Evolutionary conservation across 2,888 invertebrate species (phyloP), one percentile per base, ranked within the genome.

Genomic region (Nasonovia ribisnigri): DNA sequence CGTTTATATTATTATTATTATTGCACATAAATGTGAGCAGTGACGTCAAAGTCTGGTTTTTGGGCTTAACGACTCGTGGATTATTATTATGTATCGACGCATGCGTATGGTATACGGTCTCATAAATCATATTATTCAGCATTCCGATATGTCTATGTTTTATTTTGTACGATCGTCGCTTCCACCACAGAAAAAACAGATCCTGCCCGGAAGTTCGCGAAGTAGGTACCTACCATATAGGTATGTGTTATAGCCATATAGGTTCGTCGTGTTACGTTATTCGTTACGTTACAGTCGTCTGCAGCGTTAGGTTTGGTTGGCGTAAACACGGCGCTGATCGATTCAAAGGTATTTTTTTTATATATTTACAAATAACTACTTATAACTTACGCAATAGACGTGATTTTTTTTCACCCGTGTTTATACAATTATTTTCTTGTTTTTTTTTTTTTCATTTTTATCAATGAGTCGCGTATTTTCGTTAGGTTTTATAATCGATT

Each of bases 401-500:
- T 20, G 11, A 43, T 88, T 54, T 42, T 86, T 87, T 88, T 88
- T 54, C 88, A 84, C 29, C 86, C 2, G 13, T 86, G 43, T 57
- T 88, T 88, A 57, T 88, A 57, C 57, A 43, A 54, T 88, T 57
- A 88, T 57, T 86, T 86, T 86, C 29, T 86, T 88, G 11, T 54
- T 86, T 88, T 11, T 51, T 88, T 88, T 54, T 88, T 42, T 1
- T 51, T 57, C 77, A 77, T 77, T 88, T 54, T 88, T 88, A 88
- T 88, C 88, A 88, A 88, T 88, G 88, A 57, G 54, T 88, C 51
- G 42, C 11, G 26, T 36, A 11, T 54, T 42, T 88, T 57, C 57
- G 54, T 88, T 16, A 16, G 54, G 36, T 88, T 60, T 88, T 60
- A 36, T 90, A 90, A 90, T 90, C 67, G 48, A 90, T 90, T 90